Conservation (phyloP, 2,888 invertebrate species). For the Epirrhoe alternata region DNA sequence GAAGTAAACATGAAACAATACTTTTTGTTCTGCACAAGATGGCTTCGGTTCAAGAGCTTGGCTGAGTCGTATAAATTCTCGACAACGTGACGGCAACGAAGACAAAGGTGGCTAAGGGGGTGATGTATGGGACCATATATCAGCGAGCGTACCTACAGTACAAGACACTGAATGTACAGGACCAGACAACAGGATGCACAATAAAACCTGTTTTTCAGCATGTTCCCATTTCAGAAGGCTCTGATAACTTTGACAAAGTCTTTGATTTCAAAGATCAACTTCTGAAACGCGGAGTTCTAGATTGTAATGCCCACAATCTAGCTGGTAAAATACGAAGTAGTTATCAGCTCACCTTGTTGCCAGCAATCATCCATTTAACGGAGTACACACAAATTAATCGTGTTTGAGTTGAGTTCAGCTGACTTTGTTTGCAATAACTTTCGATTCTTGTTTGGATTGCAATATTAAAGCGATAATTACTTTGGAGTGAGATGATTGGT, state of each 20-base stretch:
- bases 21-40: constrained; percentile 17
- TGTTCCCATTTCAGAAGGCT: background rate
- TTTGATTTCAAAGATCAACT: background rate
- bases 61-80: constrained; percentile 33
- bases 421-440: constrained; percentile 5
- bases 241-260: background rate
- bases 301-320: constrained; percentile 4
- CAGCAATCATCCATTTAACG: constrained; percentile 13
- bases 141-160: constrained; percentile 16
- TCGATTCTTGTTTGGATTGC: background rate
- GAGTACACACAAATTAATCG: constrained; percentile 8
- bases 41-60: constrained; percentile 24
- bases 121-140: constrained; percentile 37
- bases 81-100: constrained; percentile 29
- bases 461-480: background rate
- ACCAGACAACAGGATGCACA: background rate
- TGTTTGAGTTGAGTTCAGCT: constrained; percentile 14
- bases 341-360: constrained; percentile 13
- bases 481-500: background rate
- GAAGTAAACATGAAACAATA: constrained; percentile 22
- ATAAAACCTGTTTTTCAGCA: background rate
- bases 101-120: constrained; percentile 41
- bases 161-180: constrained; percentile 2
- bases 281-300: background rate
- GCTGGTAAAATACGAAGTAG: constrained; percentile 15